Evolutionary conservation across 1,140 invertebrate genomes (phyloP).

Genomic region (Aradophagus sp.): DNA sequence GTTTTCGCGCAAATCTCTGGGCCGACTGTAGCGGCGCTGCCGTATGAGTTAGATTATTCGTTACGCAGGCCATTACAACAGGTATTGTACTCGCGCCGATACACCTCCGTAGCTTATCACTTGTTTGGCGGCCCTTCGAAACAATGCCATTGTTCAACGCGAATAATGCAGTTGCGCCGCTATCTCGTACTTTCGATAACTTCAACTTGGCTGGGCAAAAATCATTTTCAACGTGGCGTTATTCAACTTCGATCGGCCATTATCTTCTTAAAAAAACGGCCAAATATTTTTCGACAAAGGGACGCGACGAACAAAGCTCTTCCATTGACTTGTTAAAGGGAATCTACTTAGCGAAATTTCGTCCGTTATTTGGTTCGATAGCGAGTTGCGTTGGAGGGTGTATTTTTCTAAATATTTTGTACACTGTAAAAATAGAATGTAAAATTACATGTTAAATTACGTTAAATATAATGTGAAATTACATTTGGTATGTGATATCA

Average conservation of each 20-base stretch:
- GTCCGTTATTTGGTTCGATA: no score
- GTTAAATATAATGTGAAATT: no score
- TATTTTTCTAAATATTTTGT: no score
- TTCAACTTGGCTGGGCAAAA: constrained; percentile 27
- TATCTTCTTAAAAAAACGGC: background rate
- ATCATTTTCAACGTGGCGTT: constrained; percentile 10
- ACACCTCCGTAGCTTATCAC: constrained; percentile 37
- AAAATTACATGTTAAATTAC: no score
- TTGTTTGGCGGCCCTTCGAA: constrained; percentile 41
- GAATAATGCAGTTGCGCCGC: constrained; percentile 38
- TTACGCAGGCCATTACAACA: constrained; percentile 42
- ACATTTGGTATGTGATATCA: no score
- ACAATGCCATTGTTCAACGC: constrained; percentile 51
- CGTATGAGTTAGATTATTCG: constrained; percentile 49
- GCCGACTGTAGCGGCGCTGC: constrained; percentile 20
- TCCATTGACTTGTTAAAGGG: no score
- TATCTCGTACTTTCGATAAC: constrained; percentile 45
- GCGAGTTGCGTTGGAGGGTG: no score
- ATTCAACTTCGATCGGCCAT: constrained; percentile 11
- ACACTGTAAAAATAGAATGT: no score
- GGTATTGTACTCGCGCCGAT: constrained; percentile 43
- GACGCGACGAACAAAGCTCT: no score
- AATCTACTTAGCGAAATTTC: no score
- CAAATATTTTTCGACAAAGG: no score
- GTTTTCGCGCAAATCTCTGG: constrained; percentile 38